Percentiles rank a stretch among this genome's conserved stretches.
These are phyloP conservation scores for Stichodactyla helianthus DNA, from an alignment of 64 coral and sea anemone genomes.

Conservation along the genomic window DNA sequence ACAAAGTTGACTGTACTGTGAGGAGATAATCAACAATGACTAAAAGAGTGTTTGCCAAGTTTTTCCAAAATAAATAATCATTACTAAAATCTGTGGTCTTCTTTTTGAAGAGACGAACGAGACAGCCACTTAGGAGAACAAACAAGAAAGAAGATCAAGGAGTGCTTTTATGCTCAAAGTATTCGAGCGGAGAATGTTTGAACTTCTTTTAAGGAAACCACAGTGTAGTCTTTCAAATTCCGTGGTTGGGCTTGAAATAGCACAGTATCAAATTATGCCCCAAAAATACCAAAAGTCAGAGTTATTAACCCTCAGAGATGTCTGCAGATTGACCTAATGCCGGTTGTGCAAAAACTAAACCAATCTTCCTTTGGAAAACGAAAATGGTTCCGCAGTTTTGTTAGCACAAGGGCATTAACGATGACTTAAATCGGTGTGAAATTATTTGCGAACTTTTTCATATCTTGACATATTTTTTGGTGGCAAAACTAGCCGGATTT, in stretches of 20 bases:
- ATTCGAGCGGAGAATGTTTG: slow-evolving; percentile 3
- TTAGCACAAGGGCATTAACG: neutral
- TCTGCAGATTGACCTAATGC: neutral
- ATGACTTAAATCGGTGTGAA: neutral
- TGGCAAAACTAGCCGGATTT: no score
- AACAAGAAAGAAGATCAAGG: neutral
- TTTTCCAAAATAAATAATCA: slow-evolving; percentile 10
- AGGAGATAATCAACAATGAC: neutral
- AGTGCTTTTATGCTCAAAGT: neutral
- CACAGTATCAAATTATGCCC: neutral
- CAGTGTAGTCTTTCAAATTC: neutral
- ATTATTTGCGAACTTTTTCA: neutral
- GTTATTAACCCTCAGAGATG: neutral
- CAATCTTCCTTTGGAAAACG: neutral
- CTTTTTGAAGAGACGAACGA: neutral
- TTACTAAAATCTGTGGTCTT: neutral
- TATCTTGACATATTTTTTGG: no score
- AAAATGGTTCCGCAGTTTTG: neutral
- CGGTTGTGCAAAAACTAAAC: neutral
- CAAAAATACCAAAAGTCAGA: neutral
- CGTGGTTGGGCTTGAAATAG: neutral
- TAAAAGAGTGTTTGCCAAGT: neutral
- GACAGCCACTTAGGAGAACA: neutral
- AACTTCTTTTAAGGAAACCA: slow-evolving; percentile 1
- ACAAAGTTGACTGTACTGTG: slow-evolving; percentile 3